Evolutionary conservation across 2,113 vertebrate species (phyloP), one percentile per base, ranked within the genome.

Genomic region (Lasiurus cinereus): DNA sequence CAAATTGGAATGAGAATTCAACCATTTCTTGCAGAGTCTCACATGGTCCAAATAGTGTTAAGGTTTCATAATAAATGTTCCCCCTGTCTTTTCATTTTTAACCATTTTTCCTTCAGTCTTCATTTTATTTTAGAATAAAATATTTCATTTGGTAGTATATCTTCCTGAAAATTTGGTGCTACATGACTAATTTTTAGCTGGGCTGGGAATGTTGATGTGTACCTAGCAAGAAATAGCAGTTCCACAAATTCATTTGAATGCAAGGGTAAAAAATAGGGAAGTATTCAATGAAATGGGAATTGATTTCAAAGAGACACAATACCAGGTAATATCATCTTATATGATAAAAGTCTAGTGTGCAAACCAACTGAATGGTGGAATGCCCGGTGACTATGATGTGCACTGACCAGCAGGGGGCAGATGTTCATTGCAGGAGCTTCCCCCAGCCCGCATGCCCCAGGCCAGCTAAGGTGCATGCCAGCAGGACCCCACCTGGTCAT

Each of bases 1-100:
- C 18, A 78, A 95, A 91, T 59, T 43, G 13, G 48, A 88, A 64
- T n/a, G 29, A 39, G 36, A 86, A 97, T 83, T 79, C 48, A 66
- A 64, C 12, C 11, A 52, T 88, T 33, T 43, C 89, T 94, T 83
- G 21, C 43, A 6, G 5, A 74, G 31, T n/a, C 48, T 85, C 33
- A 33, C 7, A 33, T 11, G 16, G 21, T 43, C n/a, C 21, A 56
- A 78, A 2, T 8, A n/a, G 79, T 56, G 11, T 86, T 64, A 73
- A 73, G 11, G 22, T 95, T 96, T 92, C 54, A 90, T 70, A 93
- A 90, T 21, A 59, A 33, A 43, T 36, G 31, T 64, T 27, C 64
- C n/a, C 31, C 22, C 67, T 72, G 36, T 15, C 54, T 77, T 69
- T 77, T 18, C n/a, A 16, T 74, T 94, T 88, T 86, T 52, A 83